Evolutionary conservation across 2,888 invertebrate species (phyloP), one percentile per base, ranked within the genome.

Genomic region (Hydrotaea cyrtoneurina): DNA sequence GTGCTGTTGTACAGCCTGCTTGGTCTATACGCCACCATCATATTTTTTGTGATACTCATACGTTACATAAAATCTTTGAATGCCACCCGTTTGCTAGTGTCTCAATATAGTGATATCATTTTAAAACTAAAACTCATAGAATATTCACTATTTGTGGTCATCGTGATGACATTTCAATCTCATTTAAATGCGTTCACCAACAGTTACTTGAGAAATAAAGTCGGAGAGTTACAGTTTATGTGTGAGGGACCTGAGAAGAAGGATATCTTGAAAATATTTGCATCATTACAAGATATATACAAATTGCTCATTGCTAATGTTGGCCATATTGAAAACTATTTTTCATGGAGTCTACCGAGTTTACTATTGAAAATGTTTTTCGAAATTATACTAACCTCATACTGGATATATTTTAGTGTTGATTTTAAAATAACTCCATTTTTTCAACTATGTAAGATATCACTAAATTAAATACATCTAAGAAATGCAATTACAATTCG

Each of bases 21-120:
- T 7, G 21, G n/a, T 15, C n/a, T 82, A 7, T 74, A 80, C 39
- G 59, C 78, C 8, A 19, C 64, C n/a, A 71, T 80, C 3, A 43
- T 78, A 15, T 19, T 78, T 10, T 75, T 78, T 31, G 55, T 78
- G 36, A 57, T 83, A 19, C 31, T 59, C 19, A 39, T 81, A 23
- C 72, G 82, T 15, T 59, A 77, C 15, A 64, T 86, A 21, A 69
- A 82, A 72, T 76, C 82, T 1, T 23, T 78, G 26, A 78, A 82
- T 43, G 75, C 69, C 4, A 46, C 77, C 15, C 83, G 85, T 72
- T 73, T 86, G 31, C 4, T 82, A 3, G 21, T 87, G 10, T 10
- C 78, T 5, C 76, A 82, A 23, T 90, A 89, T 74, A 87, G 90
- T 15, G 91, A 91, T 72, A 3, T 88, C 0, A 85, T 89, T 8